These are phyloP conservation scores for Leptinotarsa tumamoca DNA, from an alignment of 2,888 invertebrate species.

Conservation along the genomic window DNA sequence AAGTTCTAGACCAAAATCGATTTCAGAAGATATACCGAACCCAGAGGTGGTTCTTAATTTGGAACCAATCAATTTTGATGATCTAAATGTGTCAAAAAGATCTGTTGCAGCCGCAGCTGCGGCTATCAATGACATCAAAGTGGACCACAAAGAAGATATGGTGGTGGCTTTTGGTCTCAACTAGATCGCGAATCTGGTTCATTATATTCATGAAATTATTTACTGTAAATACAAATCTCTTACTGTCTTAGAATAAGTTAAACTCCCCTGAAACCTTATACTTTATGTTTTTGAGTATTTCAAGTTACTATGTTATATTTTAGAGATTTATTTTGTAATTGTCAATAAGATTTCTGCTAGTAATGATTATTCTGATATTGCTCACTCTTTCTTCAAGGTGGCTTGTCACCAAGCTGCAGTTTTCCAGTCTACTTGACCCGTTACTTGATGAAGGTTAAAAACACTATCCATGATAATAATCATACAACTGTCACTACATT, in stretches of 20 bases:
- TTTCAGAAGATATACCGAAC: slow-evolving; percentile 80
- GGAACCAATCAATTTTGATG: slow-evolving; percentile 72
- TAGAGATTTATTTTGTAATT: slow-evolving; percentile 33
- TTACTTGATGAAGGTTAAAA: too few relatives aligned
- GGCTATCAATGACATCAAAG: slow-evolving; percentile 83
- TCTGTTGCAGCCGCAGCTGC: slow-evolving; percentile 77
- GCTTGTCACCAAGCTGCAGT: too few relatives aligned
- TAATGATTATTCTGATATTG: slow-evolving; percentile 7
- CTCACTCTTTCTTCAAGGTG: too few relatives aligned
- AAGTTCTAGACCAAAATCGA: slow-evolving; percentile 65
- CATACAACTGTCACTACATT: too few relatives aligned
- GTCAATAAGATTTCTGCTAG: slow-evolving; percentile 33
- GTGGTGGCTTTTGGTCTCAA: slow-evolving; percentile 87
- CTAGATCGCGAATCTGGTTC: neutral
- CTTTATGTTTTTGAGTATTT: slow-evolving; percentile 28
- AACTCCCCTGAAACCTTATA: slow-evolving; percentile 6
- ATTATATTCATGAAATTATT: slow-evolving; percentile 19
- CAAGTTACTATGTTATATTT: slow-evolving; percentile 28
- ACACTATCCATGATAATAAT: too few relatives aligned
- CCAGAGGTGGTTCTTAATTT: slow-evolving; percentile 77
- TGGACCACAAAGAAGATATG: slow-evolving; percentile 89
- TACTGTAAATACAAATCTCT: slow-evolving; percentile 8
- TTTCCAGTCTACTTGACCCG: too few relatives aligned
- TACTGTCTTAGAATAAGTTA: neutral
- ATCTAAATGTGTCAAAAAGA: slow-evolving; percentile 75